These are phyloP conservation scores for Hemaris fuciformis DNA, from an alignment of 2,888 invertebrate species.

Conservation along the genomic window DNA sequence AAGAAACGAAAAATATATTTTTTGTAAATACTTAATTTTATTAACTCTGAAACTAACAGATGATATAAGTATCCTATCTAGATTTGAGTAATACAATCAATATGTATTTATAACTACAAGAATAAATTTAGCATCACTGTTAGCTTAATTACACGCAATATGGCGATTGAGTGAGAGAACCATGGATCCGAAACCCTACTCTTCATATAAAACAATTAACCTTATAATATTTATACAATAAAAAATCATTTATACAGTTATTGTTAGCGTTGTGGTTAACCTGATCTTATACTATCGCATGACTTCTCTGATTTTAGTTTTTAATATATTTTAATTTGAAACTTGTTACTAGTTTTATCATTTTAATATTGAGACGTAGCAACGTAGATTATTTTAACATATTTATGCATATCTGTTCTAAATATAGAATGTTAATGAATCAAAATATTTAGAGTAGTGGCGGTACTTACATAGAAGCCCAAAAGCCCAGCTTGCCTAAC, in stretches of 20 bases:
- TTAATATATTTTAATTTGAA: not conserved
- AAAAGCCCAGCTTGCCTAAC: too few species aligned
- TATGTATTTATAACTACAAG: conserved; percentile 77
- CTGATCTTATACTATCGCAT: not conserved
- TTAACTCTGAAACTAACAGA: conserved; percentile 81
- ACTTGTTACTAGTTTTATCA: too few species aligned
- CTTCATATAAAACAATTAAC: not conserved
- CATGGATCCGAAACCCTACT: not conserved
- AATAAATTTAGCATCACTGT: conserved; percentile 65
- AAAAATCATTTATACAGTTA: not conserved
- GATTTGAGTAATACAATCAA: conserved; percentile 70
- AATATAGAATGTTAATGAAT: too few species aligned
- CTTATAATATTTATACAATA: not conserved
- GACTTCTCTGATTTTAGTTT: not conserved
- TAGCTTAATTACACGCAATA: not conserved
- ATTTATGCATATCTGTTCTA: too few species aligned
- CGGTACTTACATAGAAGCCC: too few species aligned
- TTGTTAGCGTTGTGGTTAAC: not conserved
- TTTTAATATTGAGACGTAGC: too few species aligned
- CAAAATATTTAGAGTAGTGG: too few species aligned
- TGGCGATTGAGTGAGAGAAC: not conserved
- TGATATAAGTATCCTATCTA: conserved; percentile 80
- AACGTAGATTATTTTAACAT: too few species aligned
- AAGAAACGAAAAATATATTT: conserved; percentile 49
- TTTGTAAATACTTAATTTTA: conserved; percentile 80